Percentiles rank a stretch among this genome's conserved stretches.
phyloP scores from a whole-genome alignment of 2,888 invertebrate species.

The Hemicrepidius hirtus region DNA sequence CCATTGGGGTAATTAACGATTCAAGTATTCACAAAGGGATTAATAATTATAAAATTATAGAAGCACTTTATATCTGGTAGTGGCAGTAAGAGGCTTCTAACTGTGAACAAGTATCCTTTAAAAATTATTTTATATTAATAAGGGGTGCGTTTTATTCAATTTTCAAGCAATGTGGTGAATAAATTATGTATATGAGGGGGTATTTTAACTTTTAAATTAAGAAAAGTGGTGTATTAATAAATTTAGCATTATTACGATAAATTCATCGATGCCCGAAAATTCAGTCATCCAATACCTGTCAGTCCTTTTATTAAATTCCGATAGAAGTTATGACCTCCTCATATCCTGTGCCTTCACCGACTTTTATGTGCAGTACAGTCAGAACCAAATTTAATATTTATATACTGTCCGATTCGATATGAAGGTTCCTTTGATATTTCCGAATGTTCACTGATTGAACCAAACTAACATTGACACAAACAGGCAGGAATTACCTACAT shows the following conservation, averaged over 20 bases:
- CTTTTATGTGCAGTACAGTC: constrained; percentile 28
- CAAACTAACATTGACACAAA: constrained; percentile 15
- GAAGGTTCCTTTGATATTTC: constrained; percentile 16
- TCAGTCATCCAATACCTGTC: constrained; percentile 42
- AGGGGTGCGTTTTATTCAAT: too few relatives aligned
- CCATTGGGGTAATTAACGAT: background rate
- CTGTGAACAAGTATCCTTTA: too few relatives aligned
- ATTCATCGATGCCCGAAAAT: constrained; percentile 43
- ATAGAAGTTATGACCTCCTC: constrained; percentile 44
- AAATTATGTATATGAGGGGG: background rate
- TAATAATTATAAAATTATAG: constrained; percentile 14
- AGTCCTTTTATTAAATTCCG: constrained; percentile 50
- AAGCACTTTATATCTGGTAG: background rate
- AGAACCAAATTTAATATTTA: constrained; percentile 29
- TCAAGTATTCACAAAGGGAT: constrained; percentile 14
- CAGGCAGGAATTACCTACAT: background rate
- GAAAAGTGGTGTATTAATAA: constrained; percentile 7
- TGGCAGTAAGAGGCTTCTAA: too few relatives aligned
- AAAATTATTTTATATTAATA: too few relatives aligned
- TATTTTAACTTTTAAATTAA: background rate
- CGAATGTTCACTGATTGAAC: constrained; percentile 9
- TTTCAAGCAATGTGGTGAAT: background rate
- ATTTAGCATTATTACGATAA: constrained; percentile 26
- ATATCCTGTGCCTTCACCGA: constrained; percentile 21
- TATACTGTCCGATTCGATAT: constrained; percentile 25